Evolutionary conservation across 1,140 invertebrate species (phyloP).

Genomic region (Drosophila virilis): DNA sequence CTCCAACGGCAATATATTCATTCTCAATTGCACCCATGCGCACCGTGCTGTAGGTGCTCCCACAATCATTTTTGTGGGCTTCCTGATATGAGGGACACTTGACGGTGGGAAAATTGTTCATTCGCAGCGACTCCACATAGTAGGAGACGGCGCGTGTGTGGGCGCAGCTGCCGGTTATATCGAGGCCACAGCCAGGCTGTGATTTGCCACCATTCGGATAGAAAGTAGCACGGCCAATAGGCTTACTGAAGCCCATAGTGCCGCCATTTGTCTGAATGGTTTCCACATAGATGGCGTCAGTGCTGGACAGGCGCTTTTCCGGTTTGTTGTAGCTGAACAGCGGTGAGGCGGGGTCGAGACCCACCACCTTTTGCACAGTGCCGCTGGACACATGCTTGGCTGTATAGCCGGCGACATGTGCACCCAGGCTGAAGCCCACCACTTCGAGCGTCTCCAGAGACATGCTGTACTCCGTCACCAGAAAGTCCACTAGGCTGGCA

Average conservation of each 20-base stretch:
- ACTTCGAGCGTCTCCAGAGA: slow-evolving; percentile 86
- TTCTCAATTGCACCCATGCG: slow-evolving; percentile 56
- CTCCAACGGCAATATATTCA: slow-evolving; percentile 41
- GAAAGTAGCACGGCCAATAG: slow-evolving; percentile 61
- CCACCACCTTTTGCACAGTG: slow-evolving; percentile 80
- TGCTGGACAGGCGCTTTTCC: slow-evolving; percentile 86
- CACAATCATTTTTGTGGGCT: slow-evolving; percentile 62
- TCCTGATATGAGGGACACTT: slow-evolving; percentile 43
- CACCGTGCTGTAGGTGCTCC: slow-evolving; percentile 57
- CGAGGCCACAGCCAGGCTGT: slow-evolving; percentile 86
- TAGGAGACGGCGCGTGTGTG: slow-evolving; percentile 70
- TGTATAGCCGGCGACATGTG: slow-evolving; percentile 87
- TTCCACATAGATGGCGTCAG: slow-evolving; percentile 89
- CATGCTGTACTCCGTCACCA: slow-evolving; percentile 84
- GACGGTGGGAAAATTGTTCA: slow-evolving; percentile 55
- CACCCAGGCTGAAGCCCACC: slow-evolving; percentile 89
- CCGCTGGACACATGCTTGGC: slow-evolving; percentile 81
- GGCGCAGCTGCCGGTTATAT: slow-evolving; percentile 81
- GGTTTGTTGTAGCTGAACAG: slow-evolving; percentile 83
- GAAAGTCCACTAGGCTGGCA: slow-evolving; percentile 85
- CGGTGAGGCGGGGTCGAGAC: slow-evolving; percentile 86
- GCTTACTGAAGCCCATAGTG: slow-evolving; percentile 78
- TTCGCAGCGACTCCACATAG: slow-evolving; percentile 68
- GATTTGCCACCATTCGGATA: slow-evolving; percentile 62
- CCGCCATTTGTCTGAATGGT: slow-evolving; percentile 90